These are phyloP conservation scores for Pogonognathellus flavescens DNA, from an alignment of 1,140 invertebrate genomes.

Conservation along the genomic window DNA sequence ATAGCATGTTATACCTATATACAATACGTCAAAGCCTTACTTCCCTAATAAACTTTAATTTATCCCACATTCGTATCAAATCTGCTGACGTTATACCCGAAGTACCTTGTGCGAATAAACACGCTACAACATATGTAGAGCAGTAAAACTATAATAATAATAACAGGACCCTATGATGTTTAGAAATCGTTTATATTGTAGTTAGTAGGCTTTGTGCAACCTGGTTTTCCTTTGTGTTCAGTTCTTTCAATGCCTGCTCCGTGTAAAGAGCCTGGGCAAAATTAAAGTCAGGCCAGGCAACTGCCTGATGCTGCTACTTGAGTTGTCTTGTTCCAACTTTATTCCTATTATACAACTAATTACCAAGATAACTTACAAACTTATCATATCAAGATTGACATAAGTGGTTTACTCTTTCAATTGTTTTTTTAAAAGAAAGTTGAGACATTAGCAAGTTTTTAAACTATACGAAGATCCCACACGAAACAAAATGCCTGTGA, in stretches of 20 bases:
- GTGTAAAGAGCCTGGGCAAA: conserved; percentile 1
- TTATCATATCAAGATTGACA: background rate
- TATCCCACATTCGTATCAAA: conserved; percentile 7
- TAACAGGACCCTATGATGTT: background rate
- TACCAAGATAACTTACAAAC: background rate
- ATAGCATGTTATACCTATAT: too few relatives aligned
- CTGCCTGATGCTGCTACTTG: conserved; percentile 10
- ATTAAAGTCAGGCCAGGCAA: background rate
- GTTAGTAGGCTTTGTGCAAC: background rate
- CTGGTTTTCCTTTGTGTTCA: background rate
- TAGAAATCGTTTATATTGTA: background rate
- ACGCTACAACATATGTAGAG: background rate
- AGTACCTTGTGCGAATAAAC: background rate
- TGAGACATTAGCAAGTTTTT: background rate
- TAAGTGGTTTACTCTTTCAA: background rate
- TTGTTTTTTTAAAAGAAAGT: background rate
- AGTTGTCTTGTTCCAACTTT: background rate
- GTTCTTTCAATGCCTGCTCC: conserved; percentile 32
- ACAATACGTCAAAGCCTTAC: background rate
- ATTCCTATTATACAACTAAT: background rate
- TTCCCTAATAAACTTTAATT: background rate
- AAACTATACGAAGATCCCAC: background rate
- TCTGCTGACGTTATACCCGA: background rate
- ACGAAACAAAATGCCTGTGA: conserved; percentile 7
- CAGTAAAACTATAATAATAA: background rate